phyloP scores from a whole-genome alignment of 1,140 invertebrate species.

The Mya arenaria region DNA sequence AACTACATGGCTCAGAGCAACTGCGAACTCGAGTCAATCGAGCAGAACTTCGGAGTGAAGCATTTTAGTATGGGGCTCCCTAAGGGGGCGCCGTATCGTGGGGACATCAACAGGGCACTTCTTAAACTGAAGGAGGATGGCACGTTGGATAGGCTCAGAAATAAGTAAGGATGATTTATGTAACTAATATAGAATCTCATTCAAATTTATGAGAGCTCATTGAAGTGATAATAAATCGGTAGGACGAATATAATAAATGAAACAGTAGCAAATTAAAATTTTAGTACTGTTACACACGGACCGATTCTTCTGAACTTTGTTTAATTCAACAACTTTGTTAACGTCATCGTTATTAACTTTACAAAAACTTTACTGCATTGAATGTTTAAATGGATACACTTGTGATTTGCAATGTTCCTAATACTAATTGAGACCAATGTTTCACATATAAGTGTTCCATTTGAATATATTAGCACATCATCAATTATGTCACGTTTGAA shows the following conservation, averaged over 20 bases:
- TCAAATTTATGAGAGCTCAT: neutral
- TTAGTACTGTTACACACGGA: no score
- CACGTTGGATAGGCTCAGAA: conserved; percentile 93
- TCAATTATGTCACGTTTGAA: no score
- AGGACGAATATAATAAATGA: neutral
- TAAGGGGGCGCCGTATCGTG: conserved; percentile 88
- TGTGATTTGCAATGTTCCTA: no score
- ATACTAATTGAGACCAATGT: no score
- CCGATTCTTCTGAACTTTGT: no score
- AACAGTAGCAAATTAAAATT: neutral
- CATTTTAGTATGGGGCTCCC: conserved; percentile 75
- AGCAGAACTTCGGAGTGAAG: conserved; percentile 72
- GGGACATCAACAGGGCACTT: conserved; percentile 96
- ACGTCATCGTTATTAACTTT: no score
- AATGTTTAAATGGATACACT: no score
- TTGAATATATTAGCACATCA: no score
- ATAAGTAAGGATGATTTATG: conserved; percentile 85
- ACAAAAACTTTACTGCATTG: no score
- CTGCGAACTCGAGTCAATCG: conserved; percentile 73
- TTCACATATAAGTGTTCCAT: no score
- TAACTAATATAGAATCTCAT: neutral
- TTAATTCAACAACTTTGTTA: no score
- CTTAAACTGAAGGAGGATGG: conserved; percentile 97
- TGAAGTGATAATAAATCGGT: neutral
- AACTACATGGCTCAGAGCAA: conserved; percentile 68